A percentile compares a stretch with the other conserved stretches of the same genome.
These are phyloP conservation scores for Crematogaster levior DNA, from an alignment of 2,888 invertebrate species.

Conservation along the genomic window DNA sequence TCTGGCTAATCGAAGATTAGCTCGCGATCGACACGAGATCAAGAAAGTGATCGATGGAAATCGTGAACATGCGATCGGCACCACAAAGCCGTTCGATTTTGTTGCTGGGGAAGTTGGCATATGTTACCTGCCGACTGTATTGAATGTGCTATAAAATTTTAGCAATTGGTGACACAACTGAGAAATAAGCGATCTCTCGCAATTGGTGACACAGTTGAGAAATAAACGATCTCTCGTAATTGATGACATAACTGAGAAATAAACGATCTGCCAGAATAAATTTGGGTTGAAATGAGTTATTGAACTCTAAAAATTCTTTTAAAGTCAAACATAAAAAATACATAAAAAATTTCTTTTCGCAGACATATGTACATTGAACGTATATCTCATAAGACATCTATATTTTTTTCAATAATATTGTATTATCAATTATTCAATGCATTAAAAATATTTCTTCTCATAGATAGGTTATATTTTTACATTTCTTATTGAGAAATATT, in stretches of 20 bases:
- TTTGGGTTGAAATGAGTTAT: background rate
- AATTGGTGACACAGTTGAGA: background rate
- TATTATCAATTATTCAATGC: background rate
- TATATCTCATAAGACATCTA: background rate
- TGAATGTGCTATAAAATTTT: background rate
- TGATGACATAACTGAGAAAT: background rate
- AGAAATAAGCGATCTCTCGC: background rate
- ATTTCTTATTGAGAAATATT: background rate
- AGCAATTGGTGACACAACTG: background rate
- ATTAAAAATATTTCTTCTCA: background rate
- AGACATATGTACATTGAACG: background rate
- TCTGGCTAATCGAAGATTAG: constrained; percentile 70
- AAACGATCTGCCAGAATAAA: background rate
- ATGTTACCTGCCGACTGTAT: background rate
- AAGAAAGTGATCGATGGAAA: constrained; percentile 65
- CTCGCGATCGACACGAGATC: constrained; percentile 65
- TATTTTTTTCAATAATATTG: background rate
- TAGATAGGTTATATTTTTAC: background rate
- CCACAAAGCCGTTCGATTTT: constrained; percentile 13
- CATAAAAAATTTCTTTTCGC: background rate
- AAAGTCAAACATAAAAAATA: background rate
- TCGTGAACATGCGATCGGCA: constrained; percentile 49
- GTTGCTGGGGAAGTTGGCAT: background rate
- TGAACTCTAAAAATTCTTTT: background rate
- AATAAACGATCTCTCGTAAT: background rate